Evolutionary conservation across 2,797 vertebrate genomes (phyloP), one percentile per base, ranked within the genome.

Genomic region (Sebastes trivittatus): DNA sequence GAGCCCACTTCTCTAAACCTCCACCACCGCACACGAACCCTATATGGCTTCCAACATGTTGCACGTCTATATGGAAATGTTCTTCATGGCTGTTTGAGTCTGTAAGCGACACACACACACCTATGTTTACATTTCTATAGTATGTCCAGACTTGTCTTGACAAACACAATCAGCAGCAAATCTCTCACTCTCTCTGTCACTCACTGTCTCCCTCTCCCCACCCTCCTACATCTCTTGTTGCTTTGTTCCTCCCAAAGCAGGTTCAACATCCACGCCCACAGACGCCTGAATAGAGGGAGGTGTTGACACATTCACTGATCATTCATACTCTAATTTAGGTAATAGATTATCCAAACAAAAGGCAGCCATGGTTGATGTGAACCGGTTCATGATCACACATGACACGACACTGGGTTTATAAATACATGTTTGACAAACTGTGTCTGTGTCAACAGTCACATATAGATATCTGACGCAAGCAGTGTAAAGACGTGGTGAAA

Each of bases 191-290:
- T 14, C 27, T 73, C 59, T 65, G 58, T 86, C 77, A 66, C 42
- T 77, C 76, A 54, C 27, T 34, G 30, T 72, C 58, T 76, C 25
- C 14, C 10, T 58, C 22, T 52, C 7, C n/a, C 71, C 67, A 23
- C 63, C 67, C 62, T 65, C 63, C 23, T 22, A 79, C 65, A 32
- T 82, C 25, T 75, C 27, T 7, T 63, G 61, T 27, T 7, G n/a
- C 75, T 89, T 85, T 85, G 78, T 90, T 90, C 25, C 38, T 71
- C 4, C 29, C 72, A 72, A 75, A 83, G 56, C 82, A 83, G 82
- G 81, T 88, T 92, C 16, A 65, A 65, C 32, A 42, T 82, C 83
- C 91, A 92, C 90, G 82, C 90, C 88, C 82, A 78, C 23, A 5
- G 52, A 10, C 2, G 2, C 46, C 11, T 84, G 46, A 90, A 84